Conservation (phyloP, 2,888 invertebrate genomes). For the Fragum whitleyi region DNA sequence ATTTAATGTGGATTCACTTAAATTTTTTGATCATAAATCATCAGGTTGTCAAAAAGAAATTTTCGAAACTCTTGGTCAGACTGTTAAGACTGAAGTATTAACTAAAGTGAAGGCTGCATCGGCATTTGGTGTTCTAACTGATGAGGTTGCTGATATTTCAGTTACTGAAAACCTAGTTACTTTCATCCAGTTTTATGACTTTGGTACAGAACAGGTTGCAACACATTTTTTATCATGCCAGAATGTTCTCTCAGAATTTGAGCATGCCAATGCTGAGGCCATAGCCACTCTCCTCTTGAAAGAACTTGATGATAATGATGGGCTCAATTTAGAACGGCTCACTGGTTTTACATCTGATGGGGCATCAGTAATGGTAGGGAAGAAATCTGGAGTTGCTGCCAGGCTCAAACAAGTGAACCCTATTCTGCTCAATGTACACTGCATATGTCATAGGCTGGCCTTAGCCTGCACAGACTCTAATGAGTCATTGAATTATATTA, state of each 20-base stretch:
- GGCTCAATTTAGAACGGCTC: not conserved
- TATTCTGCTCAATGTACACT: no score
- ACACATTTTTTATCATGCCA: slow-evolving; percentile 41
- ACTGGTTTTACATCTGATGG: slow-evolving; percentile 52
- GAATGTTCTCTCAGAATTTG: slow-evolving; percentile 29
- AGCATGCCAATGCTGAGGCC: slow-evolving; percentile 40
- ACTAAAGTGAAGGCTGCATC: slow-evolving; percentile 42
- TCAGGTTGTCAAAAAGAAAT: slow-evolving; percentile 43
- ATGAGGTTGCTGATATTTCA: no score
- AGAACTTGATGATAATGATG: not conserved
- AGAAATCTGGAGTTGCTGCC: no score
- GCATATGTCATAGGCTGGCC: no score
- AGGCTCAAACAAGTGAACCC: no score
- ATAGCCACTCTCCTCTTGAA: slow-evolving; percentile 19
- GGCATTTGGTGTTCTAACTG: no score
- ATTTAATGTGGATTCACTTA: slow-evolving; percentile 29
- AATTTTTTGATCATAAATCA: slow-evolving; percentile 49
- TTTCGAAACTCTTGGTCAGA: slow-evolving; percentile 31
- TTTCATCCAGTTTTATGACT: slow-evolving; percentile 39
- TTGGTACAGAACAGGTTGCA: slow-evolving; percentile 23
- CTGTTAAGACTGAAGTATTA: slow-evolving; percentile 32
- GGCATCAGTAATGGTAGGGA: slow-evolving; percentile 49
- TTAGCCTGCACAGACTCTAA: no score
- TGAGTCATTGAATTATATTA: no score
- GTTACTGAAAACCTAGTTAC: no score